A percentile compares a stretch with the other conserved stretches of the same genome.
Conservation (phyloP, 2,888 invertebrate genomes). For the Conus canariensis region DNA sequence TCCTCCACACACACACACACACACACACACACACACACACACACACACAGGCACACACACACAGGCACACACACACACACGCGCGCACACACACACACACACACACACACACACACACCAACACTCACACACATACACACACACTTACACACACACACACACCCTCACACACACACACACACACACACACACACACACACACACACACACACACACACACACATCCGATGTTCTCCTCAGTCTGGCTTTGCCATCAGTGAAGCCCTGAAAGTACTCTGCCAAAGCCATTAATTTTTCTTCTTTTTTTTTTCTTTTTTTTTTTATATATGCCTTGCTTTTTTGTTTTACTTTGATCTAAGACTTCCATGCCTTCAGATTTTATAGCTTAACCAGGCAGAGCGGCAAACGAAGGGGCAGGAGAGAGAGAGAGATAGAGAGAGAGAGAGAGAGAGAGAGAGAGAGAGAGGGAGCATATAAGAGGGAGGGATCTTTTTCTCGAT, state of each 20-base stretch:
- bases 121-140: background rate
- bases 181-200: background rate
- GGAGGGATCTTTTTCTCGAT: too few species aligned
- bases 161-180: background rate
- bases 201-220: slow-evolving; percentile 4
- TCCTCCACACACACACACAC: too few species aligned
- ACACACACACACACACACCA: background rate
- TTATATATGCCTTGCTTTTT: background rate
- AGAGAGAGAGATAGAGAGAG: background rate
- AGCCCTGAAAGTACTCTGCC: background rate
- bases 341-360: background rate
- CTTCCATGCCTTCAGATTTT: background rate
- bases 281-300: background rate
- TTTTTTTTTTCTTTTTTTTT: background rate
- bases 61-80: background rate
- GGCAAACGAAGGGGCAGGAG: background rate
- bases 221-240: background rate
- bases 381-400: background rate
- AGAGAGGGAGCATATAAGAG: too few species aligned
- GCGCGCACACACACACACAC: background rate
- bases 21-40: too few species aligned
- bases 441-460: background rate
- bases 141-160: slow-evolving; percentile 2
- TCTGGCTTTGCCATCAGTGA: background rate
- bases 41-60: background rate